Conservation (phyloP, 2,113 vertebrate species). For the Manacus vitellinus region DNA sequence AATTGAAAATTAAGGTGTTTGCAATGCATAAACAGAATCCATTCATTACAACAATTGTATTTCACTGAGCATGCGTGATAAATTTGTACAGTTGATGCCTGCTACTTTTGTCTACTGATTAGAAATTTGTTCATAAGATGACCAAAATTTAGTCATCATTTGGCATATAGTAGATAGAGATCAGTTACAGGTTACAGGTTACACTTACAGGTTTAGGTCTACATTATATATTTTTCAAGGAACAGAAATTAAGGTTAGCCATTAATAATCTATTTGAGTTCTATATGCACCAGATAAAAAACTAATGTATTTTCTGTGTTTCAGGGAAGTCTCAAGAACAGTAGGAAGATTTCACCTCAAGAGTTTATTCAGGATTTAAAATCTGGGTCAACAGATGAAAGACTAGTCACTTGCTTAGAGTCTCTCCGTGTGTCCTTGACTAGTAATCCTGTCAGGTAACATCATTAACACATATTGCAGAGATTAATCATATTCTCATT, state of each 20-base stretch:
- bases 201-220: background rate
- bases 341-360: constrained; percentile 88
- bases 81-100: background rate
- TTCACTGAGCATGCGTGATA: background rate
- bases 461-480: background rate
- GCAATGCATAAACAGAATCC: background rate
- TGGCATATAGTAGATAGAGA: background rate
- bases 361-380: constrained; percentile 94
- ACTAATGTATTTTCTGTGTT: constrained; percentile 20
- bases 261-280: background rate
- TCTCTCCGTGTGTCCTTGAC: constrained; percentile 93
- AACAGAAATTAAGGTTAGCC: background rate
- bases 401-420: constrained; percentile 89
- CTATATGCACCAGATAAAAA: background rate
- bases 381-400: constrained; percentile 87
- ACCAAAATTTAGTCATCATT: background rate
- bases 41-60: background rate
- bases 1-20: background rate
- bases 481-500: constrained; percentile 24
- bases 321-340: constrained; percentile 89
- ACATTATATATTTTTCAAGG: background rate
- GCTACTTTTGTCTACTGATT: background rate
- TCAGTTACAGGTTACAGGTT: background rate
- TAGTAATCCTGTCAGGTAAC: constrained; percentile 97
- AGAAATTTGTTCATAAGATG: background rate